Evolutionary conservation across 2,113 vertebrate genomes (phyloP), one percentile per base, ranked within the genome.

Genomic region (Triplophysa dalaica): DNA sequence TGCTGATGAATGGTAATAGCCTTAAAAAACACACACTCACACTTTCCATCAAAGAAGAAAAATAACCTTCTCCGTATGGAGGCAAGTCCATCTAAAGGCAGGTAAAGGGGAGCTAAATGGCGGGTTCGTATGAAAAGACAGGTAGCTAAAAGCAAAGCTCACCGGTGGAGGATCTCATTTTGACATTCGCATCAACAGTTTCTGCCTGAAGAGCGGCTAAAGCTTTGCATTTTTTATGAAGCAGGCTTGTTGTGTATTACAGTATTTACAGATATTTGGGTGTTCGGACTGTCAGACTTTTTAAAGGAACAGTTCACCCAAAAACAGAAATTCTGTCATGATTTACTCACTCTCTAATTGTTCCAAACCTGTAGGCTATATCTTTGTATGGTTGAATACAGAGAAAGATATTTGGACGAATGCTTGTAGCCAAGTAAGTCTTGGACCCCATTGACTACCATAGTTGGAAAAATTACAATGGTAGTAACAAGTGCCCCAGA

Each of bases 141-240:
- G 8, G 70, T 45, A 60, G 70, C 65, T 43, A 21, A 82, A 66
- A 82, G 80, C 70, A 70, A 19, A 69, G 48, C 41, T 50, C 2
- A 6, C 48, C 26, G 64, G 81, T 82, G 79, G 75, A 80, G 62
- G 52, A 77, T 74, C 84, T 88, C 86, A 87, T 87, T 84, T 80
- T 83, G 86, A 86, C 89, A 88, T 89, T 90, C 85, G 84, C 86
- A 88, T 86, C 88, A 87, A 87, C 79, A 87, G 90, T 85, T 86
- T 84, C 88, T 89, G 89, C 90, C 91, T 90, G 88, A 13, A 84
- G 84, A 66, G 73, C 86, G 80, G 84, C 86, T 87, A 87, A 91
- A 85, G 87, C 89, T 84, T 82, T 92, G 90, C 89, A 90, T 92
- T 87, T 91, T 93, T 92, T 84, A 90, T 90, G 87, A 92, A 88